Evolutionary conservation across 2,888 invertebrate species (phyloP), one percentile per base, ranked within the genome.

Genomic region (Aspidiotus rigidus): DNA sequence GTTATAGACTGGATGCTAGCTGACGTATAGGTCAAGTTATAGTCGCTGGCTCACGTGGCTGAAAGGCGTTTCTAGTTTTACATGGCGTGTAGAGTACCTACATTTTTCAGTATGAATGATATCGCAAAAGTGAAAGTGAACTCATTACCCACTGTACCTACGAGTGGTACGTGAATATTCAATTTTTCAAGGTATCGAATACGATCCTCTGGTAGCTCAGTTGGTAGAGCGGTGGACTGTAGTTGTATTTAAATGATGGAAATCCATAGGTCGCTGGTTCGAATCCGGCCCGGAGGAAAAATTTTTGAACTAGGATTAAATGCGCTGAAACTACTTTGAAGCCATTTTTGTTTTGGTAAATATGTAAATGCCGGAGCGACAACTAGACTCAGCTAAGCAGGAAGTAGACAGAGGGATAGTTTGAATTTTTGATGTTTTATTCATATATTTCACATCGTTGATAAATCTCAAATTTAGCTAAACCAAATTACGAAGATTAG

Each of bases 221-320:
- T 75, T 75, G 75, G 75, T 75, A 75, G 74, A 75, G 75, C 74
- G 75, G 75, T 75, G 75, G 74, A 75, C 75, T 75, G 75, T 75
- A 75, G 74, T 69, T 15, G 67, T 39, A 28, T 17, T n/a, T 57
- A 39, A 10, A 1, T 13, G 54, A 40, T 62, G 55, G 69, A 62
- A 13, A 69, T 69, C 69, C 69, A 69, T 69, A 69, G 69, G 69
- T 69, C 69, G 69, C 69, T 69, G 69, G 69, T 69, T 69, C 69
- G 44, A 69, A 69, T 69, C 69, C 69, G 69, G 69, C 69, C 63
- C 69, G 57, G 28, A 42, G 57, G 63, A 70, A 55, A 16, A 60
- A 44, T 54, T 62, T 55, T 49, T 49, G 49, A 49, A n/a, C n/a
- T n/a, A n/a, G 28, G 28, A 28, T 28, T 28, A 28, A 28, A 5